Evolutionary conservation across 2,113 vertebrate genomes (phyloP).

Genomic region (Callorhinus ursinus): DNA sequence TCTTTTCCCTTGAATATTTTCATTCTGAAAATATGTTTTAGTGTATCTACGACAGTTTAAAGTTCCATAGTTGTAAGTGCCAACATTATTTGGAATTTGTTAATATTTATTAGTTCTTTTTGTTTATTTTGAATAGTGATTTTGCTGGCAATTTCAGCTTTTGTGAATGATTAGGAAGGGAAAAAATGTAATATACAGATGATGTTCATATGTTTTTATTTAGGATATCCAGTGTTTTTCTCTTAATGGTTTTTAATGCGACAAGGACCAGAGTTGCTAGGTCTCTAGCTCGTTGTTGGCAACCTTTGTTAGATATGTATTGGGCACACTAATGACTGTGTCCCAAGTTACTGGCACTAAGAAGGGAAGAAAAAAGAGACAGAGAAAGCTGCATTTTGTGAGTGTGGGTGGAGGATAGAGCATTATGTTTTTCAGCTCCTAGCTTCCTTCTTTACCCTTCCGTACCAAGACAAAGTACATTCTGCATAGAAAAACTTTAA

Average conservation of each 20-base stretch:
- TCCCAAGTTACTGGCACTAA: background rate
- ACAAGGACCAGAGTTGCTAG: background rate
- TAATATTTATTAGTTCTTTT: background rate
- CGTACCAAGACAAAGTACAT: background rate
- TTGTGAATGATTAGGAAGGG: background rate
- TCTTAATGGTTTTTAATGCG: background rate
- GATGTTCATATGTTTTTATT: background rate
- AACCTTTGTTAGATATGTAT: background rate
- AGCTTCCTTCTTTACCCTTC: background rate
- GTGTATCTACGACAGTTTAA: background rate
- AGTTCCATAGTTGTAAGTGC: background rate
- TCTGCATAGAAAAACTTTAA: conserved; percentile 13
- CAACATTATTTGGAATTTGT: background rate
- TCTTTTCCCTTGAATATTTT: background rate
- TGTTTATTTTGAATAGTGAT: background rate
- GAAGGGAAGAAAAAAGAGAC: background rate
- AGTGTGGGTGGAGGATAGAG: background rate
- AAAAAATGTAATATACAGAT: background rate
- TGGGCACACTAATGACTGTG: background rate
- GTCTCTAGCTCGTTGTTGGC: background rate
- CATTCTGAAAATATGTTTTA: background rate
- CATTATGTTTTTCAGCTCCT: background rate
- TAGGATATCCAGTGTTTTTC: background rate
- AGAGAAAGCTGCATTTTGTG: background rate
- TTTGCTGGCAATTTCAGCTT: background rate